phyloP scores from a whole-genome alignment of 2,888 invertebrate genomes.

The Theodoxus fluviatilis region DNA sequence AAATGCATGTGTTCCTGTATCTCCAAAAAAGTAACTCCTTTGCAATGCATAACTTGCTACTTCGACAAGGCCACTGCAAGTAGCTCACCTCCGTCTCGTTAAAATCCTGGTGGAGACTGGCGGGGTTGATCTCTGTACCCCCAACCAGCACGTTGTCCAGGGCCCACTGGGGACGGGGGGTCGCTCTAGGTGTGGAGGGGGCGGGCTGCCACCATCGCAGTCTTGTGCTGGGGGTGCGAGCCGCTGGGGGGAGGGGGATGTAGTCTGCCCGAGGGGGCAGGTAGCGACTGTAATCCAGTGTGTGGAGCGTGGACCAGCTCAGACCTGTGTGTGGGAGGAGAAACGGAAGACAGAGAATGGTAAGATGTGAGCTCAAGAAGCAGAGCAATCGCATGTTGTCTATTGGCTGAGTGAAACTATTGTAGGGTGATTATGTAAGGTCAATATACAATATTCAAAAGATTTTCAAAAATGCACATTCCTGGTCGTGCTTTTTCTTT shows the following conservation, averaged over 20 bases:
- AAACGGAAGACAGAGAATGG: not conserved
- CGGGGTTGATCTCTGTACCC: constrained; percentile 65
- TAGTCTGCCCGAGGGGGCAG: constrained; percentile 53
- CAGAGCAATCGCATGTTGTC: too few species aligned
- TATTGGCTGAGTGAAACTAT: too few species aligned
- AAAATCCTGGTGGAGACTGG: constrained; percentile 58
- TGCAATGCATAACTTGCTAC: too few species aligned
- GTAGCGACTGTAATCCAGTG: constrained; percentile 57
- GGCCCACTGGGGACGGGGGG: constrained; percentile 59
- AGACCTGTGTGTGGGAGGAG: constrained; percentile 44
- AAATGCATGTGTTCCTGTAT: too few species aligned
- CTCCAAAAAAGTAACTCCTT: too few species aligned
- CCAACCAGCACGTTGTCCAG: constrained; percentile 66
- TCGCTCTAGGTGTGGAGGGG: constrained; percentile 32
- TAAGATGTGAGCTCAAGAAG: too few species aligned
- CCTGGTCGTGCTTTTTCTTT: too few species aligned
- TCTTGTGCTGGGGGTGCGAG: constrained; percentile 55
- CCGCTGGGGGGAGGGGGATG: constrained; percentile 55
- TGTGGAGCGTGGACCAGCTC: constrained; percentile 60
- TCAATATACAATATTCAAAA: too few species aligned
- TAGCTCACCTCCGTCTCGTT: too few species aligned
- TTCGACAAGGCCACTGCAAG: too few species aligned
- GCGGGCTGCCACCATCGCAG: constrained; percentile 62
- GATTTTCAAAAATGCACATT: too few species aligned
- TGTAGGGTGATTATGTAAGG: too few species aligned